phyloP scores from a whole-genome alignment of 2,888 invertebrate species.

The Lasioglossum figueresi region DNA sequence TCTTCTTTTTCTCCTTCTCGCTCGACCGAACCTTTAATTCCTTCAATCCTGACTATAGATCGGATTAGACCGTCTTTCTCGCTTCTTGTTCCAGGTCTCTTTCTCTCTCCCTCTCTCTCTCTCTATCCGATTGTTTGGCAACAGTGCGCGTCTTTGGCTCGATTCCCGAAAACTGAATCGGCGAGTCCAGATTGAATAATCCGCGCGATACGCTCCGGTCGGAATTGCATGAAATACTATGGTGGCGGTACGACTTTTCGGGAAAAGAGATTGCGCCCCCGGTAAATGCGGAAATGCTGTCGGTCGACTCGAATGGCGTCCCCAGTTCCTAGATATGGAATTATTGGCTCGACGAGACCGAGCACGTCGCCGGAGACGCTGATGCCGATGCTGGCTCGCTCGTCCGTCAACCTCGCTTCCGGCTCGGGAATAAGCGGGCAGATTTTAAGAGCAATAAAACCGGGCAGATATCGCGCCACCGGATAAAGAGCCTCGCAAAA shows the following conservation, averaged over 20 bases:
- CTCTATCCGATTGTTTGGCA: not conserved
- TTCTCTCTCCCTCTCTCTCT: too few relatives aligned
- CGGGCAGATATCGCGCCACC: not conserved
- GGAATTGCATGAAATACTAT: slow-evolving; percentile 15
- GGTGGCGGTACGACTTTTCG: slow-evolving; percentile 5
- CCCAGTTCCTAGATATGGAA: not conserved
- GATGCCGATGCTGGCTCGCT: not conserved
- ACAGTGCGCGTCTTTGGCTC: slow-evolving; percentile 18
- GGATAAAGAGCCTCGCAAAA: not conserved
- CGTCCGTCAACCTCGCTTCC: not conserved
- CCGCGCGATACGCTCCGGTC: slow-evolving; percentile 9
- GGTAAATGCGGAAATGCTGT: not conserved
- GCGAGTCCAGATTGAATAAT: slow-evolving; percentile 26
- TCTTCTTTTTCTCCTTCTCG: not conserved
- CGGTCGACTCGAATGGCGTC: not conserved
- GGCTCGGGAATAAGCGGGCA: not conserved
- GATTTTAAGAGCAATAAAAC: not conserved
- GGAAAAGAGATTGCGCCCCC: not conserved
- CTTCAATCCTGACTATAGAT: slow-evolving; percentile 7
- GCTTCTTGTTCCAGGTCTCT: not conserved
- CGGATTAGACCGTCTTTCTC: slow-evolving; percentile 16
- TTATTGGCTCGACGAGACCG: not conserved
- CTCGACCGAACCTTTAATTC: slow-evolving; percentile 23
- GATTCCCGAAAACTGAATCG: slow-evolving; percentile 12
- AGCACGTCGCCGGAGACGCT: not conserved